Conservation (phyloP, 2,888 invertebrate genomes). For the Ophraella communa region DNA sequence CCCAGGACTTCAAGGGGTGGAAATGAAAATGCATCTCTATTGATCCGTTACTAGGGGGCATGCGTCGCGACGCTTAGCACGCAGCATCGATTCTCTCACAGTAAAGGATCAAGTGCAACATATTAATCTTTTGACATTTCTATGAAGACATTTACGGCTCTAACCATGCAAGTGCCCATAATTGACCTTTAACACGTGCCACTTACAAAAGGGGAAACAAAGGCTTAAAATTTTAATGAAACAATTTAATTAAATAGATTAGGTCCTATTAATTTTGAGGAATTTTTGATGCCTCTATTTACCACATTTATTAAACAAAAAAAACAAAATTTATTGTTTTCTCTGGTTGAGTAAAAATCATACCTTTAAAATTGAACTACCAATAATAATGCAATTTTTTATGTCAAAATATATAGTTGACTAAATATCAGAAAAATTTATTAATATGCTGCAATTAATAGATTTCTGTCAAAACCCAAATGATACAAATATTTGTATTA, state of each 20-base stretch:
- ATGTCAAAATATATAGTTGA: too few species aligned
- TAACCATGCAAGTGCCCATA: background rate
- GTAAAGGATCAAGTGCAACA: slow-evolving; percentile 23
- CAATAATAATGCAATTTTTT: too few species aligned
- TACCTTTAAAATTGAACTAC: too few species aligned
- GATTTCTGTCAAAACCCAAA: too few species aligned
- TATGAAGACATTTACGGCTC: slow-evolving; percentile 3
- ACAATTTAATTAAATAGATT: background rate
- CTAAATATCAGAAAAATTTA: too few species aligned
- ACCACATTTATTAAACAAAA: too few species aligned
- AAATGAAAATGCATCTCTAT: slow-evolving; percentile 48
- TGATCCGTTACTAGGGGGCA: slow-evolving; percentile 49
- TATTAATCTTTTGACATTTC: slow-evolving; percentile 6
- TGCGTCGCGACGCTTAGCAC: slow-evolving; percentile 50
- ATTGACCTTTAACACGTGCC: slow-evolving; percentile 3
- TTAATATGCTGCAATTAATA: too few species aligned
- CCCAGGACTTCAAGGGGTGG: slow-evolving; percentile 48
- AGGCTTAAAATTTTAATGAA: background rate
- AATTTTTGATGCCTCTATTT: too few species aligned
- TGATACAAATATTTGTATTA: too few species aligned
- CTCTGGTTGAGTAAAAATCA: too few species aligned
- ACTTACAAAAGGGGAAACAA: background rate
- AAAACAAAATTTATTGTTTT: too few species aligned
- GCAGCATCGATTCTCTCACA: slow-evolving; percentile 44
- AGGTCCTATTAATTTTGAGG: too few species aligned